phyloP scores from a whole-genome alignment of 2,888 invertebrate genomes.

The Therioaphis trifolii region DNA sequence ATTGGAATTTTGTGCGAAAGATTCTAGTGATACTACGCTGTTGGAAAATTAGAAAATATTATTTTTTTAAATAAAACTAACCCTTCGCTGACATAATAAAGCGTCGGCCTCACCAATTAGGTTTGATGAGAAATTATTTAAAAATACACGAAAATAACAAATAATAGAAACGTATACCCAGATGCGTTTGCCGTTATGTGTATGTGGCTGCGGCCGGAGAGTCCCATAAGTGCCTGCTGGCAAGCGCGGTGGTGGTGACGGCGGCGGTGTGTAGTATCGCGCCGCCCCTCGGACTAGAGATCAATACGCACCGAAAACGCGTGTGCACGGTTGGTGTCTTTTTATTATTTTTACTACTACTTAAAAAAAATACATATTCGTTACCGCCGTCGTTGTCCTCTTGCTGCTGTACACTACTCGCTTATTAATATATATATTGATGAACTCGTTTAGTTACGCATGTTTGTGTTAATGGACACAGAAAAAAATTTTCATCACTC shows the following conservation, averaged over 20 bases:
- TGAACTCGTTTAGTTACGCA: background rate
- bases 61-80: too few relatives aligned
- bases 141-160: slow-evolving; percentile 1
- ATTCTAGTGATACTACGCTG: too few relatives aligned
- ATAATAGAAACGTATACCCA: background rate
- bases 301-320: slow-evolving; percentile 58
- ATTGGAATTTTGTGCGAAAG: background rate
- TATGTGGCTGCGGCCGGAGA: background rate
- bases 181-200: slow-evolving; percentile 11
- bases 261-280: slow-evolving; percentile 24
- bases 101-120: background rate
- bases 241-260: slow-evolving; percentile 22
- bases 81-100: too few relatives aligned
- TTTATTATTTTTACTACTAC: slow-evolving; percentile 23
- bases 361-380: background rate
- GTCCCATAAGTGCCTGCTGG: slow-evolving; percentile 49
- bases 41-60: too few relatives aligned
- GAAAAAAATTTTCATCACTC: too few relatives aligned
- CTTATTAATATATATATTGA: background rate
- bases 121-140: background rate
- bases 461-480: too few relatives aligned
- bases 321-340: slow-evolving; percentile 30
- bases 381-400: background rate
- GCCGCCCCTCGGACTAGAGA: slow-evolving; percentile 59
- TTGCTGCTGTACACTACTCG: too few relatives aligned